phyloP scores from a whole-genome alignment of 2,113 vertebrate genomes.

The Gorilla gorilla region DNA sequence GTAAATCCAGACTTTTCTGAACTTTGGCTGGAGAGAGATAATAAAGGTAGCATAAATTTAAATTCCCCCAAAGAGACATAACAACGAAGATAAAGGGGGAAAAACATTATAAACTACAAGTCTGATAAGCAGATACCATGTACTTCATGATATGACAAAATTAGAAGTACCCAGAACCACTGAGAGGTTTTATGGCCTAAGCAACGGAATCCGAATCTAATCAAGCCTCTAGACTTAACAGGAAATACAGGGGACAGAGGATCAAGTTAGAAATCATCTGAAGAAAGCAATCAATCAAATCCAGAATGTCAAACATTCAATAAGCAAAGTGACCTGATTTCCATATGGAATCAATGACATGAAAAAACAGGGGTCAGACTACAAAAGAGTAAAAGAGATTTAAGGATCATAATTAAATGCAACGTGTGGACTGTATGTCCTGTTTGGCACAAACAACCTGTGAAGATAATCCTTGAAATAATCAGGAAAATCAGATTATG shows the following conservation, averaged over 20 bases:
- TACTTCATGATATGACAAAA: background rate
- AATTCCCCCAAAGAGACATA: background rate
- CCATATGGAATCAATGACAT: background rate
- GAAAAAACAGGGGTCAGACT: background rate
- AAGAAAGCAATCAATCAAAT: slow-evolving; percentile 39
- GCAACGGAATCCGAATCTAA: slow-evolving; percentile 14
- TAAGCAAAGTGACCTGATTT: background rate
- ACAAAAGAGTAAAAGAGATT: background rate
- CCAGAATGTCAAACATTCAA: background rate
- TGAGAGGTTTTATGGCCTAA: background rate
- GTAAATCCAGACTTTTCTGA: background rate
- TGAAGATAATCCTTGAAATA: background rate
- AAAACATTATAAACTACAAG: background rate
- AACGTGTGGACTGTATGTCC: background rate
- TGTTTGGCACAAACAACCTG: background rate
- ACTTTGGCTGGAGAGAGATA: background rate
- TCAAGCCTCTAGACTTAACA: background rate
- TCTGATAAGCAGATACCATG: background rate
- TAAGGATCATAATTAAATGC: slow-evolving; percentile 4
- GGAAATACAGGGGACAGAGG: background rate
- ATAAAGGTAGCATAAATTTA: background rate
- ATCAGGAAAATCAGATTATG: background rate
- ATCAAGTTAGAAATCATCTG: background rate
- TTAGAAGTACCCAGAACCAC: background rate
- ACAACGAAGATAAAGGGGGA: background rate